phyloP scores from a whole-genome alignment of 2,113 vertebrate genomes.

The Ophthalmolycus amberensis region DNA sequence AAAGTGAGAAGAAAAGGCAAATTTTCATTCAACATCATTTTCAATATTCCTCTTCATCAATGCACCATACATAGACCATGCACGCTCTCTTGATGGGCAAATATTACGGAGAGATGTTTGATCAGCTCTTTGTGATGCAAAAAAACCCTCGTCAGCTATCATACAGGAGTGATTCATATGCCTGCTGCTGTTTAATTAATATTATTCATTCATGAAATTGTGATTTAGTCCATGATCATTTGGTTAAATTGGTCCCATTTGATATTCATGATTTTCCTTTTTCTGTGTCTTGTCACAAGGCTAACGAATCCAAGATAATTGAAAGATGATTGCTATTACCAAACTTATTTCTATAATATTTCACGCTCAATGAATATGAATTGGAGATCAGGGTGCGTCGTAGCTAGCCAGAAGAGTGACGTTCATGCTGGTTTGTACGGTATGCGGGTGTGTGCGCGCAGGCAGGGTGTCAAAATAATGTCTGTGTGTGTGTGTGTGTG shows the following conservation, averaged over 20 bases:
- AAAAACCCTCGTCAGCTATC: conserved; percentile 52
- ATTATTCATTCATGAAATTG: conserved; percentile 85
- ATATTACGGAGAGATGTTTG: conserved; percentile 59
- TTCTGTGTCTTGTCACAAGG: conserved; percentile 75
- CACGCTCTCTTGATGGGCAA: conserved; percentile 27
- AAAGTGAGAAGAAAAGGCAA: conserved; percentile 23
- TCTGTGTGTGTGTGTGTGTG: conserved; percentile 25
- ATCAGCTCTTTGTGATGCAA: conserved; percentile 69
- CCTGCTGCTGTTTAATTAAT: conserved; percentile 79
- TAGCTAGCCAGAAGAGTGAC: conserved; percentile 32
- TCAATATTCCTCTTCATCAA: conserved; percentile 39
- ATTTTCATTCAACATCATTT: conserved; percentile 31
- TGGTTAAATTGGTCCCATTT: conserved; percentile 81
- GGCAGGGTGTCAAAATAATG: background rate
- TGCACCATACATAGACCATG: conserved; percentile 13
- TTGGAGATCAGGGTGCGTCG: conserved; percentile 68
- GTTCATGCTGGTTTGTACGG: conserved; percentile 41
- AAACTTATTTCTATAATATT: conserved; percentile 81
- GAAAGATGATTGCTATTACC: conserved; percentile 83
- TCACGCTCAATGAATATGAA: conserved; percentile 81
- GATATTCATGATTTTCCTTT: conserved; percentile 82
- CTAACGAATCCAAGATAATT: conserved; percentile 82
- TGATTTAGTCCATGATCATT: conserved; percentile 82
- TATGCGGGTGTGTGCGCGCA: conserved; percentile 22
- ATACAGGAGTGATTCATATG: conserved; percentile 68